Conservation (phyloP, 2,888 invertebrate species). For the Bugula neritina region DNA sequence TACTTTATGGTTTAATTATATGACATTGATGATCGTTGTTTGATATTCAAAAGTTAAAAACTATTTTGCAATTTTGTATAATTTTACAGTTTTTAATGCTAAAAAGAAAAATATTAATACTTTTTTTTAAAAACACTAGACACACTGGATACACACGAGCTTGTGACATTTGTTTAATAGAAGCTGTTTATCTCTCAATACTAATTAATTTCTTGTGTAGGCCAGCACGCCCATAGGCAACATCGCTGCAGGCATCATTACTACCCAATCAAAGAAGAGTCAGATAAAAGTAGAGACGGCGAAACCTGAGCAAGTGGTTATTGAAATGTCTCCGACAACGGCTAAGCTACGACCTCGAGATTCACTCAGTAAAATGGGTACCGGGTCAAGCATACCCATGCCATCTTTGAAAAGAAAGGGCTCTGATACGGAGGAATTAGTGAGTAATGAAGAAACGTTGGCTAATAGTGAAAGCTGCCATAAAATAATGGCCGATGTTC, state of each 20-base stretch:
- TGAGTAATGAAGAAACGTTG: background rate
- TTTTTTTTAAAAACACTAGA: too few relatives aligned
- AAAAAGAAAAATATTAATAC: too few relatives aligned
- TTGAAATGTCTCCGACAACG: background rate
- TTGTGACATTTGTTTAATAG: too few relatives aligned
- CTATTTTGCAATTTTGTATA: too few relatives aligned
- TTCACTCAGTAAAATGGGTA: background rate
- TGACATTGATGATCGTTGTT: too few relatives aligned
- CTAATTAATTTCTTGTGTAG: background rate
- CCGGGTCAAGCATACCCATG: background rate
- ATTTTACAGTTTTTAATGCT: too few relatives aligned
- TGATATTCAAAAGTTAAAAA: too few relatives aligned
- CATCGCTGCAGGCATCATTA: background rate
- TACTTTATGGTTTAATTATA: too few relatives aligned
- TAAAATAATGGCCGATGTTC: background rate
- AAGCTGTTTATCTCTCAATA: background rate
- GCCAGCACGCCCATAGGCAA: background rate
- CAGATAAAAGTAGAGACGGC: background rate
- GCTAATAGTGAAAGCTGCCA: background rate
- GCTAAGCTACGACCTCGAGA: background rate
- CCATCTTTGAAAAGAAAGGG: background rate
- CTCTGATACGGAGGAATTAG: background rate
- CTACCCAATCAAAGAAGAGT: background rate
- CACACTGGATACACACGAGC: too few relatives aligned
- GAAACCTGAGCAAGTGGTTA: background rate